Evolutionary conservation across 2,888 invertebrate species (phyloP).

Genomic region (Subacronicta megacephala): DNA sequence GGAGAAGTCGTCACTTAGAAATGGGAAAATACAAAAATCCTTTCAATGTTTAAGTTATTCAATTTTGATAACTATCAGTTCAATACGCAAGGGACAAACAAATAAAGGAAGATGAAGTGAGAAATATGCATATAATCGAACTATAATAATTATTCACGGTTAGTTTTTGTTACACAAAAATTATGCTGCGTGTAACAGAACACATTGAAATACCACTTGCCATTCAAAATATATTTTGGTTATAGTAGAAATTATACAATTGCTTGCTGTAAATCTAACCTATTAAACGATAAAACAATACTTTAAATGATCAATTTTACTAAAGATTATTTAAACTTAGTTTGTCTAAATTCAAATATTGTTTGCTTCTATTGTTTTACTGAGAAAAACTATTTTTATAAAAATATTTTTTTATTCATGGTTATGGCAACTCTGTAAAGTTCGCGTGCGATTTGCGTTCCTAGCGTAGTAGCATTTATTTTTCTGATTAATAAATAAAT

Average conservation of each 20-base stretch:
- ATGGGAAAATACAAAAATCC: background rate
- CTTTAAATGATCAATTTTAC: too few relatives aligned
- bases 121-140: too few relatives aligned
- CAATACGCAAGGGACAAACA: background rate
- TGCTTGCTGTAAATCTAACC: background rate
- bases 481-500: slow-evolving; percentile 63
- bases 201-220: slow-evolving; percentile 4
- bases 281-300: background rate
- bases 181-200: slow-evolving; percentile 27
- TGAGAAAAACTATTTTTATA: too few relatives aligned
- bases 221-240: slow-evolving; percentile 1
- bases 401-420: too few relatives aligned
- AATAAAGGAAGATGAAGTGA: too few relatives aligned
- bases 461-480: slow-evolving; percentile 69
- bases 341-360: too few relatives aligned
- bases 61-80: background rate
- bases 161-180: too few relatives aligned
- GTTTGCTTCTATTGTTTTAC: too few relatives aligned
- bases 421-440: slow-evolving; percentile 61
- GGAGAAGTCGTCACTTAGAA: background rate
- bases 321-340: too few relatives aligned
- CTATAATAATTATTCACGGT: too few relatives aligned
- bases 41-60: accelerated
- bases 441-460: slow-evolving; percentile 86
- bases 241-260: slow-evolving; percentile 27